Evolutionary conservation across 2,797 vertebrate species (phyloP).

Genomic region (Clarias platycephalus): DNA sequence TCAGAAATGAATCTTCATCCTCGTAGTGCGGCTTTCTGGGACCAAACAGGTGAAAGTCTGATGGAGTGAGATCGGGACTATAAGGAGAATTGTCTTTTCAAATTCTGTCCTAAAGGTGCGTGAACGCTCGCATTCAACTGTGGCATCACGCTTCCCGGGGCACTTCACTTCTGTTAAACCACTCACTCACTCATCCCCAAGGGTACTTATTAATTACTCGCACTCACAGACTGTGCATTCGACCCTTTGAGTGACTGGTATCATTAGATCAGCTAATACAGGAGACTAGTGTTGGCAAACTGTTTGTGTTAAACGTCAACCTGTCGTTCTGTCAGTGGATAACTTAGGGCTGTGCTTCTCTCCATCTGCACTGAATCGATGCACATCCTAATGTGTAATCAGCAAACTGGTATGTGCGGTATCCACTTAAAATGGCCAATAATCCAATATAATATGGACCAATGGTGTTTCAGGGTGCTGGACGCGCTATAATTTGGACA

Average conservation of each 20-base stretch:
- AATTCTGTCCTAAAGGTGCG: slow-evolving; percentile 4
- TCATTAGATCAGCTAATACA: slow-evolving; percentile 22
- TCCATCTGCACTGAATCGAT: not conserved
- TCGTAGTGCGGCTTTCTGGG: no score
- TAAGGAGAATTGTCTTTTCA: not conserved
- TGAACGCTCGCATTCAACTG: slow-evolving; percentile 4
- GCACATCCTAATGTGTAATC: not conserved
- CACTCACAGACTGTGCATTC: not conserved
- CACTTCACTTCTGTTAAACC: slow-evolving; percentile 27
- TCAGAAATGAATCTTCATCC: no score
- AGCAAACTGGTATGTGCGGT: not conserved
- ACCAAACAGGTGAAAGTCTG: no score
- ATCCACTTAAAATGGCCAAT: not conserved
- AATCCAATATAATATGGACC: not conserved
- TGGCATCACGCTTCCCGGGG: not conserved
- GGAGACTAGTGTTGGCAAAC: not conserved
- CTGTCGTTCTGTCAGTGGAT: not conserved
- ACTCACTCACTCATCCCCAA: not conserved
- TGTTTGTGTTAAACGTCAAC: not conserved
- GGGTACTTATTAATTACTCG: slow-evolving; percentile 26
- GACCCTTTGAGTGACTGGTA: slow-evolving; percentile 17
- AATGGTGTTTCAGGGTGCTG: not conserved
- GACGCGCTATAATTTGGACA: not conserved
- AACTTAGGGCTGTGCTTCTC: not conserved
- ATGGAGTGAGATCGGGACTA: no score